Base-by-base conservation (phyloP, 37 sponge, comb jelly and placozoan genomes). In the Amphimedon queenslandica region DNA sequence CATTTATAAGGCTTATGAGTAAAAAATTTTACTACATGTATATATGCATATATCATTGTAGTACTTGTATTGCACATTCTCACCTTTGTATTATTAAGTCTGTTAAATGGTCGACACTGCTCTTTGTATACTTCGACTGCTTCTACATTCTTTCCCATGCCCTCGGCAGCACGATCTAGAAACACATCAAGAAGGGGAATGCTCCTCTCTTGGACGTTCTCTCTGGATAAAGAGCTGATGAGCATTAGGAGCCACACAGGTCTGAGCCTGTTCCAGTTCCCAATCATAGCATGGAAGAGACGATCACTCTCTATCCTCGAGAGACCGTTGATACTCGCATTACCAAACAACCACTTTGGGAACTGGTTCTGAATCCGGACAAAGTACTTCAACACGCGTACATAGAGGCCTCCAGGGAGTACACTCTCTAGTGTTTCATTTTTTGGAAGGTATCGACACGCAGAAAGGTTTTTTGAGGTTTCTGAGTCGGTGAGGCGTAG, bases 241-340 rank as follows among this genome's bases (percentile, higher is more conserved):
- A 87, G 33, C 0, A 57, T 23, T 0, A 81, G 73, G 3, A 87
- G 24, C 88, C 88, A 87, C 10, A 77, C 41, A 2, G 88, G 88
- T 67, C 78, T 55, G 73, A 66, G 80, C 25, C 67, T 29, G 58
- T 77, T 8, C 88, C 88, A 87, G 64, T 73, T 57, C 11, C 63
- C 34, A 27, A 66, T 41, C 60, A 87, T 43, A 28, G 73, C 57
- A 4, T 56, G 2, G 29, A 81, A 65, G 11, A 72, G 38, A 27
- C 67, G 37, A 40, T 77, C 69, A 1, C 60, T 76, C 29, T 47
- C 13, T n/a, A n/a, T n/a, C 5, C 21, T 13, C 28, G 27, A 60
- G 23, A 25, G 28, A 6, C 27, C 61, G 21, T 11, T 60, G 5
- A 60, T n/a, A 39, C 71, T 42, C 3, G 55, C 60, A 42, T 18